Percentiles rank a stretch among this genome's conserved stretches.
phyloP scores from a whole-genome alignment of 2,113 vertebrate genomes.

The Gnathonemus echidnorhynchus region DNA sequence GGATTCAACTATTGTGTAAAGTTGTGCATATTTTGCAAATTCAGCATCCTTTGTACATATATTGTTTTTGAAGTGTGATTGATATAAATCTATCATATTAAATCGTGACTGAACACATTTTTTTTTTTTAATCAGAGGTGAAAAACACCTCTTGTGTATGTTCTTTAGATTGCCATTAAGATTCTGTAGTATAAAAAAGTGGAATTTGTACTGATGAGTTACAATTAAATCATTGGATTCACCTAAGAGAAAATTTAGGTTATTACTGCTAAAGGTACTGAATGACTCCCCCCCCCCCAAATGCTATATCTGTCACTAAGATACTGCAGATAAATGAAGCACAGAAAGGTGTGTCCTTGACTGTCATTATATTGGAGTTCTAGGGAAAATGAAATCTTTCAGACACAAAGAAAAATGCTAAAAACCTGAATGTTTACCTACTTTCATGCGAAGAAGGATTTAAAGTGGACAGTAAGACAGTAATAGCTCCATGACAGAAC shows the following conservation, averaged over 20 bases:
- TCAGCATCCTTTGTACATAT: not conserved
- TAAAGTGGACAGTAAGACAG: not conserved
- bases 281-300: not conserved
- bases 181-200: not conserved
- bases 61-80: not conserved
- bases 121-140: not conserved
- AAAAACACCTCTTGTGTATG: not conserved
- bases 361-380: not conserved
- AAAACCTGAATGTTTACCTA: not conserved
- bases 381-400: not conserved
- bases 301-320: not conserved
- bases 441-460: not conserved
- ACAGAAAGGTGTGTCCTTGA: not conserved
- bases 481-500: not conserved
- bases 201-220: not conserved
- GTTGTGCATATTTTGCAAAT: not conserved
- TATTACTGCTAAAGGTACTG: not conserved
- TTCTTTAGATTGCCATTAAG: not conserved
- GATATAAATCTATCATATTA: not conserved
- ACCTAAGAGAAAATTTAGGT: not conserved
- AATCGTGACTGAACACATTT: not conserved
- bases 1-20: not conserved
- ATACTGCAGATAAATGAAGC: not conserved
- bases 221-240: not conserved
- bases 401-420: not conserved